A percentile compares a stretch with the other conserved stretches of the same genome.
These are phyloP conservation scores for Dolomedes plantarius DNA, from an alignment of 2,888 invertebrate genomes.

Conservation along the genomic window DNA sequence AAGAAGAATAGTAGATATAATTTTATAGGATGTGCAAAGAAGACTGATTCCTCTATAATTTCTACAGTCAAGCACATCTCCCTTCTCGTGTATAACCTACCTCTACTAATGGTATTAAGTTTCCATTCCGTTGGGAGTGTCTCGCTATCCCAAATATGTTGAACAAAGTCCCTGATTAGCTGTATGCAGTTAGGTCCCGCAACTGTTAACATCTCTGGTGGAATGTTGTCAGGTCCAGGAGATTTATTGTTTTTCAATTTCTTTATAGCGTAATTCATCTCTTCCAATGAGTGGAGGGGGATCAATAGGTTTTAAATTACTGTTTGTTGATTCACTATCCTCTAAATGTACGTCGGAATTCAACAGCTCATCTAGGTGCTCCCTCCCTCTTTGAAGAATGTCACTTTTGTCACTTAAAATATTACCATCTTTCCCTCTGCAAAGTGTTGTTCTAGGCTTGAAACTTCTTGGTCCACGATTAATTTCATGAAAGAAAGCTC, in stretches of 20 bases:
- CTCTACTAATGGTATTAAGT: background rate
- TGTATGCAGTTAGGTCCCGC: background rate
- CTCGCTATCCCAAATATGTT: background rate
- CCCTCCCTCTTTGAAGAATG: background rate
- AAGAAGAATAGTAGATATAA: background rate
- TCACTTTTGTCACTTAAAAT: background rate
- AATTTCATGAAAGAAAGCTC: slow-evolving; percentile 4
- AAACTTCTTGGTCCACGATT: background rate
- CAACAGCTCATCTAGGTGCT: background rate
- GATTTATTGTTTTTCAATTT: background rate
- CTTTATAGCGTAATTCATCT: background rate
- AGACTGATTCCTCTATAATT: slow-evolving; percentile 1
- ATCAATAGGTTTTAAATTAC: background rate
- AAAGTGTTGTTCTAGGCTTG: background rate
- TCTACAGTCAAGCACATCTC: background rate
- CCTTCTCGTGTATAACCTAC: slow-evolving; percentile 1
- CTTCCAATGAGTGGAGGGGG: background rate
- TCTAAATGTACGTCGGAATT: background rate
- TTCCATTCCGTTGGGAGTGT: background rate
- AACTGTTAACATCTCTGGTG: background rate
- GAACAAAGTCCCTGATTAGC: background rate
- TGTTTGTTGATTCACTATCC: too few species aligned
- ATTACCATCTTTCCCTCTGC: background rate
- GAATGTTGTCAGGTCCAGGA: background rate
- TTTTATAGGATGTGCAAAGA: background rate